Evolutionary conservation across 53 echinoderm and acorn worm genomes (phyloP).

Genomic region (Astropecten irregularis): DNA sequence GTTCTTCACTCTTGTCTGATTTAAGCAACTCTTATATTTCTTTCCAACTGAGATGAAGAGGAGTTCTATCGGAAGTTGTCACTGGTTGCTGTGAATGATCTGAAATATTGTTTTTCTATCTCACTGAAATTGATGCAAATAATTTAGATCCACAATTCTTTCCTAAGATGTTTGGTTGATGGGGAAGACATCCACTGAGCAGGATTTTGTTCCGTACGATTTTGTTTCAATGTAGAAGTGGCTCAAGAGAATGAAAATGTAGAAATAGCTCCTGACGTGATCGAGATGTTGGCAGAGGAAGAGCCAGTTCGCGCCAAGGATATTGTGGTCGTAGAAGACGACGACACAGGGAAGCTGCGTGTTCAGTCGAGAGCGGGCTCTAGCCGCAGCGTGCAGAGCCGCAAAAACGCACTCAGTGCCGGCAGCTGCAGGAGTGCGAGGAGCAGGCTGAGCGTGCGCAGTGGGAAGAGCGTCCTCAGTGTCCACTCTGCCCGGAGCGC

Average conservation of each 20-base stretch:
- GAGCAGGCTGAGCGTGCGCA: neutral
- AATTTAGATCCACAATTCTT: no score
- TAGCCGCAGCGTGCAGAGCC: slow-evolving; percentile 12
- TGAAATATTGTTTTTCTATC: no score
- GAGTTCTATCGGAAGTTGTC: no score
- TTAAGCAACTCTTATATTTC: no score
- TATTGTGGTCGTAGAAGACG: slow-evolving; percentile 65
- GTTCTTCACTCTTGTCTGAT: no score
- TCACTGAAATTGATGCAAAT: no score
- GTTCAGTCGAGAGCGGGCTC: slow-evolving; percentile 51
- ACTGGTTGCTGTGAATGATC: no score
- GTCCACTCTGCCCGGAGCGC: neutral
- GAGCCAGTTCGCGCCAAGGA: slow-evolving; percentile 52
- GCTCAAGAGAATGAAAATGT: slow-evolving; percentile 65
- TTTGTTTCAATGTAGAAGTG: slow-evolving; percentile 66
- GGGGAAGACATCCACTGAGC: no score
- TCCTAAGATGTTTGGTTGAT: no score
- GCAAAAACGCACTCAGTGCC: slow-evolving; percentile 1
- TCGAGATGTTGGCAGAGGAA: slow-evolving; percentile 61
- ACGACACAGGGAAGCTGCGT: slow-evolving; percentile 49
- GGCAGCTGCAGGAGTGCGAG: neutral
- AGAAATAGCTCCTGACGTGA: slow-evolving; percentile 64
- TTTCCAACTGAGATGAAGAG: no score
- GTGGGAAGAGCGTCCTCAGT: neutral
- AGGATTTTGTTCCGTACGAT: no score